These are phyloP conservation scores for Blennius ocellaris DNA, from an alignment of 2,113 vertebrate species.

Conservation along the genomic window DNA sequence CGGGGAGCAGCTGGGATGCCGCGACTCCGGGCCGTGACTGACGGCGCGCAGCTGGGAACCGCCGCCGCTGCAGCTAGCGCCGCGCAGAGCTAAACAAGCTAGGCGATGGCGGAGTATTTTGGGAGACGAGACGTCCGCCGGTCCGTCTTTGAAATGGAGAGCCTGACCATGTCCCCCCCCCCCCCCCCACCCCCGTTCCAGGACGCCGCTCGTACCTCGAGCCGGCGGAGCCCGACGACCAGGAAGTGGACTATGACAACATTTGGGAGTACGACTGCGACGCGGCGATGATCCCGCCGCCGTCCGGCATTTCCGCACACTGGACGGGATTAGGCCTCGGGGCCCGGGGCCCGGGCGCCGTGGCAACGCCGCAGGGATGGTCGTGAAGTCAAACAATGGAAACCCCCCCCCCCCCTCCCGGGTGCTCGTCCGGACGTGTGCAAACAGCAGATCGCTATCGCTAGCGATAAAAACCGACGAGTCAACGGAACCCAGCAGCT, in stretches of 20 bases:
- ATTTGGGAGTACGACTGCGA: constrained; percentile 83
- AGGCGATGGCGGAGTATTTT: too few species aligned
- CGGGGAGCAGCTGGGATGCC: constrained; percentile 46
- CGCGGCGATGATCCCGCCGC: constrained; percentile 78
- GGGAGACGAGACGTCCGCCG: not conserved
- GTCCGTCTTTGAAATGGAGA: too few species aligned
- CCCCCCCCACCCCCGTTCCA: too few species aligned
- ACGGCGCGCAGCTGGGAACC: constrained; percentile 63
- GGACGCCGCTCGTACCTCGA: constrained; percentile 80
- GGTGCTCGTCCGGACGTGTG: constrained; percentile 79
- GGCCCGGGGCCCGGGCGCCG: constrained; percentile 74
- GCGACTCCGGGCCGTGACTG: constrained; percentile 62
- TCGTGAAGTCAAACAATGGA: constrained; percentile 81
- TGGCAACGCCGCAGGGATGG: constrained; percentile 84
- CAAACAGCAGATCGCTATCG: constrained; percentile 83
- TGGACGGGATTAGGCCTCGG: constrained; percentile 79
- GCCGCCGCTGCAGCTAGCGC: not conserved
- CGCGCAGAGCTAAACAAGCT: constrained; percentile 2
- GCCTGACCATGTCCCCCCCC: constrained; percentile 25
- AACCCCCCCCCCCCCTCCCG: too few species aligned
- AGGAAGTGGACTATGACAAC: constrained; percentile 88
- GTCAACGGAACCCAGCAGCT: constrained; percentile 35
- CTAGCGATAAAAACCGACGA: too few species aligned
- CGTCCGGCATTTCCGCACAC: constrained; percentile 81
- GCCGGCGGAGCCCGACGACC: constrained; percentile 83